Evolutionary conservation across 2,797 vertebrate species (phyloP), one percentile per base, ranked within the genome.

Genomic region (Pipistrellus kuhlii): DNA sequence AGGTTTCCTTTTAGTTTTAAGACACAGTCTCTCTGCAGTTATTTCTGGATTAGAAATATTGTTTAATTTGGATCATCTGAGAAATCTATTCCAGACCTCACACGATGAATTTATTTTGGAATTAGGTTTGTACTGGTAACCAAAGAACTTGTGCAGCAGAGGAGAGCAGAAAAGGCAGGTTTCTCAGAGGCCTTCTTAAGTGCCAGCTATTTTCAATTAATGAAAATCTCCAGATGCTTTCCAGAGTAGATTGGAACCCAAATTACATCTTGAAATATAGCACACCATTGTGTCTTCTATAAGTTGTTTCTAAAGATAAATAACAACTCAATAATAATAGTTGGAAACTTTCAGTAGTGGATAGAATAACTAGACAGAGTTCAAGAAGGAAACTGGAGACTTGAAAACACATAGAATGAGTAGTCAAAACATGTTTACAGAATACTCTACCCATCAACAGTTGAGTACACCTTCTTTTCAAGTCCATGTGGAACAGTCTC

Each of bases 1-100:
- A 41, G 57, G 23, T 93, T 73, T 93, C 18, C 46, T 66, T 78
- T 78, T 71, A 21, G 25, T 82, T 92, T 85, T 64, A 94, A 93
- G n/a, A 32, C 88, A 88, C 14, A 38, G 30, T 78, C 32, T 93
- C 8, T 90, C 38, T 68, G 8, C 27, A 87, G 35, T 89, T 11
- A 75, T 71, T 93, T 95, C 85, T 81, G 81, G 30, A 59, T 44
- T 93, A 27, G 25, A 92, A 71, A 44, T 21, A 80, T 5, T 89
- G 75, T 25, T 91, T 92, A 21, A 8, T 85, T 81, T 82, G 35
- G 21, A 82, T 71, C 20, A 66, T 62, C 66, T 48, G n/a, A 75
- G 25, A 8, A 48, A 18, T 90, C 53, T 38, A 7, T 72, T 64
- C 21, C 30, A 88, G 27, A 41, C 53, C 35, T 66, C n/a, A 46